phyloP scores from a whole-genome alignment of 30 jellyfish, hydroid and myxozoan species.

The Turritopsis dohrnii region DNA sequence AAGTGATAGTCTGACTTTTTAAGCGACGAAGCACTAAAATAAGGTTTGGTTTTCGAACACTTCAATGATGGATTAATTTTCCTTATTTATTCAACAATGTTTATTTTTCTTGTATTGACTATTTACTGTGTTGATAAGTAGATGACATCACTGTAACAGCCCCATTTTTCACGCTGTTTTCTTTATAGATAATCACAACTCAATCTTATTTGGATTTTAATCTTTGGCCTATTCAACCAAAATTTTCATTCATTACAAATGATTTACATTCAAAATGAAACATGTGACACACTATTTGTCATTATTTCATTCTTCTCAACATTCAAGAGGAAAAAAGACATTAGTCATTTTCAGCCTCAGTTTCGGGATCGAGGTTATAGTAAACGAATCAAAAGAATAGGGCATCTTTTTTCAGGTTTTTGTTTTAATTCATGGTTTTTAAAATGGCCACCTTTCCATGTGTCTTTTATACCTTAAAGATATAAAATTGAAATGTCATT shows the following conservation, averaged over 20 bases:
- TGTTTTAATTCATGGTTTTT: no score
- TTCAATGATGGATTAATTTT: background rate
- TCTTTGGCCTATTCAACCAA: background rate
- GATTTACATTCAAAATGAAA: background rate
- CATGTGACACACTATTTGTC: no score
- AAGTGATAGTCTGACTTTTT: background rate
- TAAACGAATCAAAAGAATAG: no score
- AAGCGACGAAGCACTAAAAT: background rate
- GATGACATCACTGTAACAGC: background rate
- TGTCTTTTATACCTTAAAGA: no score
- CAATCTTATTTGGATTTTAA: background rate
- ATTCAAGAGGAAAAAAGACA: no score
- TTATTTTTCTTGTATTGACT: background rate
- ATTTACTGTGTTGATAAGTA: background rate
- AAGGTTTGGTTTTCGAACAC: background rate
- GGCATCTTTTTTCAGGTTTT: no score
- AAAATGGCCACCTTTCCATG: no score
- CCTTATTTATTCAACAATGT: background rate
- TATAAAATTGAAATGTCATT: no score
- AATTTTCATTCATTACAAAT: background rate
- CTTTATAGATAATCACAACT: background rate
- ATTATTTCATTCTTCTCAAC: no score
- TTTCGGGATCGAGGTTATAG: no score
- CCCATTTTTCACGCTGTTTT: background rate
- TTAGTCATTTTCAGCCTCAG: no score